These are phyloP conservation scores for Eufriesea mexicana DNA, from an alignment of 1,140 invertebrate species.

Conservation along the genomic window DNA sequence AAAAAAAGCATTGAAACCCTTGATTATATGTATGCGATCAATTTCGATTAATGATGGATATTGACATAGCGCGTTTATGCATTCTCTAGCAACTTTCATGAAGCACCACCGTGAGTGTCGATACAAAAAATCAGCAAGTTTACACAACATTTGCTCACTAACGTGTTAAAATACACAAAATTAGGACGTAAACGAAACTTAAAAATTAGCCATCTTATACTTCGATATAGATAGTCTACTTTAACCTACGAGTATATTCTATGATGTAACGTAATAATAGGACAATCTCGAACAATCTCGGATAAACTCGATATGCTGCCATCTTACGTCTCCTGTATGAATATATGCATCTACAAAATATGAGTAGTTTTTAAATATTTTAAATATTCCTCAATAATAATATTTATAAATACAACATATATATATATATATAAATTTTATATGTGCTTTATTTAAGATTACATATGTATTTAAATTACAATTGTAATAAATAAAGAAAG, in stretches of 20 bases:
- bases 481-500: no score
- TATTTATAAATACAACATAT: neutral
- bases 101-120: constrained; percentile 48
- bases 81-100: constrained; percentile 48
- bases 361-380: neutral
- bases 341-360: neutral
- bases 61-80: constrained; percentile 16
- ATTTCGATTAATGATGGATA: constrained; percentile 18
- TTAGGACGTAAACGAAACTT: constrained; percentile 28
- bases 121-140: constrained; percentile 24
- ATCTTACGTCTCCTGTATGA: neutral
- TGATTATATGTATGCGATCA: constrained; percentile 44
- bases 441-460: no score
- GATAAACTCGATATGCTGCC: neutral
- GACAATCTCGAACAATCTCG: neutral
- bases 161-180: constrained; percentile 15
- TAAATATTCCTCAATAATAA: neutral
- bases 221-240: constrained; percentile 6
- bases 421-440: no score
- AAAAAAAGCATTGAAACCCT: constrained; percentile 45
- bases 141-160: constrained; percentile 60
- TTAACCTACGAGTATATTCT: constrained; percentile 1
- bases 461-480: no score
- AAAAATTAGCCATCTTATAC: constrained; percentile 48
- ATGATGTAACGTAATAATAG: neutral